Conservation (phyloP, 2,797 vertebrate species). For the Xenops minutus region DNA sequence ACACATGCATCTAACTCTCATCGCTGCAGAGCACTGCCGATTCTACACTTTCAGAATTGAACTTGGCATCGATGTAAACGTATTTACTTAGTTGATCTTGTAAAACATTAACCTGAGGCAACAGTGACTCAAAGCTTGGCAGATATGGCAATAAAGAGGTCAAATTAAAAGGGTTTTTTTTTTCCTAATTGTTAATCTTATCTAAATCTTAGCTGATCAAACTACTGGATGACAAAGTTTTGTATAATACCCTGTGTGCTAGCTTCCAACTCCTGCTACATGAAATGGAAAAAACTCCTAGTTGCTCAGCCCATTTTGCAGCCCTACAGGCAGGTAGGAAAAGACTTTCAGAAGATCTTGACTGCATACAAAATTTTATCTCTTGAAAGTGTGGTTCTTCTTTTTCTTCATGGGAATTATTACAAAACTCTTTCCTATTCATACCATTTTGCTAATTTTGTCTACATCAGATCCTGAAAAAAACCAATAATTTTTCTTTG, state of each 20-base stretch:
- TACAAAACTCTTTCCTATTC: neutral
- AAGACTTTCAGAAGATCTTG: neutral
- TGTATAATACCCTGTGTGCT: neutral
- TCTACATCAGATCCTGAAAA: neutral
- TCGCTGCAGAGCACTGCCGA: neutral
- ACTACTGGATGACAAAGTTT: neutral
- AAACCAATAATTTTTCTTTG: neutral
- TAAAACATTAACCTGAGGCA: conserved; percentile 3
- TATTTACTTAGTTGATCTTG: neutral
- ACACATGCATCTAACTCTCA: neutral
- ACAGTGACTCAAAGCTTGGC: neutral
- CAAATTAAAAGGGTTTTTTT: neutral
- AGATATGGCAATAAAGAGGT: neutral
- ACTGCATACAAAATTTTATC: neutral
- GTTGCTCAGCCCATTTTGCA: neutral
- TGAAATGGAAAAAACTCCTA: neutral
- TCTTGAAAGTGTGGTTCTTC: neutral
- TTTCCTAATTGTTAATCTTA: neutral
- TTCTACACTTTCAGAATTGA: neutral
- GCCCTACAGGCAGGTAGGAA: neutral
- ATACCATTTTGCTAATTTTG: neutral
- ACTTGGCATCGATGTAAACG: neutral
- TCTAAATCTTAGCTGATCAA: neutral
- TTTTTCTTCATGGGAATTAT: neutral
- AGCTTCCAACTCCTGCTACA: neutral